Conservation (phyloP, 2,797 vertebrate species). For the Cottoperca gobio region DNA sequence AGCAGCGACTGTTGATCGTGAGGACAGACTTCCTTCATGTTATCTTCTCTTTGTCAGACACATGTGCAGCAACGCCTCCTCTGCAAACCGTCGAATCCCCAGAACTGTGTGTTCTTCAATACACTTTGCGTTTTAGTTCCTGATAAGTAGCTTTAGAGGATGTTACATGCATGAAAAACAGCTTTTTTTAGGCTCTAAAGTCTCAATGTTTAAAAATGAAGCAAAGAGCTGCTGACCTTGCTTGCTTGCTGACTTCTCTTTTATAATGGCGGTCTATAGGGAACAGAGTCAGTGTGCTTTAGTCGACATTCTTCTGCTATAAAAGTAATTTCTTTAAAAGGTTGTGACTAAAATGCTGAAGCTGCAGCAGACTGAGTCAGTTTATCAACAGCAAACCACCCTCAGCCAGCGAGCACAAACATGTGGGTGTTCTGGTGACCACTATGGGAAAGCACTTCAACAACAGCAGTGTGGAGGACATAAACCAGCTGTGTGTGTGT, state of each 20-base stretch:
- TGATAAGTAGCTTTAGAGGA: neutral
- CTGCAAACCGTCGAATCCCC: too few relatives aligned
- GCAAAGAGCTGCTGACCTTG: too few relatives aligned
- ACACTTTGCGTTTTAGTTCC: too few relatives aligned
- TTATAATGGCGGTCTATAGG: neutral
- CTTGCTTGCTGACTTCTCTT: neutral
- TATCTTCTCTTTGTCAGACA: too few relatives aligned
- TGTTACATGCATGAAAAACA: neutral
- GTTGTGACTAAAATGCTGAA: neutral
- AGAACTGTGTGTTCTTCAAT: too few relatives aligned
- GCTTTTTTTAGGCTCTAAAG: neutral
- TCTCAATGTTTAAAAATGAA: neutral
- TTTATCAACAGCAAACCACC: slow-evolving; percentile 7
- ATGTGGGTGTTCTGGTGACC: slow-evolving; percentile 27
- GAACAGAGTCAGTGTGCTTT: neutral
- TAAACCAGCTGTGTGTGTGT: slow-evolving; percentile 62
- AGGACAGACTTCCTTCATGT: too few relatives aligned
- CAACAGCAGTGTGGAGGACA: slow-evolving; percentile 49
- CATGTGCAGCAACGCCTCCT: too few relatives aligned
- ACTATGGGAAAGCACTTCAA: slow-evolving; percentile 43
- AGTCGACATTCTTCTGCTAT: neutral
- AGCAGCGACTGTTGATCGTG: too few relatives aligned
- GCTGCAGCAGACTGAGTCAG: neutral
- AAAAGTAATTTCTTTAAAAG: too few relatives aligned
- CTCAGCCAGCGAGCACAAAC: slow-evolving; percentile 10